Evolutionary conservation across 2,888 invertebrate genomes (phyloP), one percentile per base, ranked within the genome.

Genomic region (Protophormia terraenovae): DNA sequence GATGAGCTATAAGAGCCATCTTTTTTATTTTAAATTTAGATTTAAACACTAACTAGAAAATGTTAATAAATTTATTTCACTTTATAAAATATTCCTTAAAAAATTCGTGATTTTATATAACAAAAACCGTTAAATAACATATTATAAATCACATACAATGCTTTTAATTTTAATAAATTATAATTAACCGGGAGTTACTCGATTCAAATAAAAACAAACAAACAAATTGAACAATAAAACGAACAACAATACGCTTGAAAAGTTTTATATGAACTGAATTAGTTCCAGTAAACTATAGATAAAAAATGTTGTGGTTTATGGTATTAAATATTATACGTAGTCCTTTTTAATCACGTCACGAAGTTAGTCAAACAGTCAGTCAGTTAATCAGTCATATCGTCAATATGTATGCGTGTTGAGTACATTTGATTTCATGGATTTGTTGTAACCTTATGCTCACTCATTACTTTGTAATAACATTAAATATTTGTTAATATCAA

Each of bases 1-100:
- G 90, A 86, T 91, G 91, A 55, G 91, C 90, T 78, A 91, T 88
- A 62, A 91, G 83, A 83, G 91, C 89, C 91, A 91, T 91, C 60
- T 72, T 86, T 62, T n/a, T n/a, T n/a, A n/a, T n/a, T n/a, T 22
- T 5, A 7, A 29, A 19, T 24, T 3, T n/a, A 41, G 5, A 32
- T 58, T 47, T 27, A 22, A 35, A 41, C 3, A n/a, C 41, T n/a
- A n/a, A 47, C 41, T n/a, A 41, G 3, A 3, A 32, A 2, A n/a
- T 5, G 4, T 41, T 41, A 1, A n/a, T n/a, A 0, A 41, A n/a
- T n/a, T 41, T n/a, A 12, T 41, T 3, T 41, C 14, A 2, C n/a
- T 35, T 35, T 35, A 35, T 35, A 12, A 10, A 35, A 35, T 35
- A 10, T 8, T 35, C 12, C 12, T 35, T 10, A 35, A 10, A 16